phyloP scores from a whole-genome alignment of 2,113 vertebrate genomes.

The Cyprinus carpio region DNA sequence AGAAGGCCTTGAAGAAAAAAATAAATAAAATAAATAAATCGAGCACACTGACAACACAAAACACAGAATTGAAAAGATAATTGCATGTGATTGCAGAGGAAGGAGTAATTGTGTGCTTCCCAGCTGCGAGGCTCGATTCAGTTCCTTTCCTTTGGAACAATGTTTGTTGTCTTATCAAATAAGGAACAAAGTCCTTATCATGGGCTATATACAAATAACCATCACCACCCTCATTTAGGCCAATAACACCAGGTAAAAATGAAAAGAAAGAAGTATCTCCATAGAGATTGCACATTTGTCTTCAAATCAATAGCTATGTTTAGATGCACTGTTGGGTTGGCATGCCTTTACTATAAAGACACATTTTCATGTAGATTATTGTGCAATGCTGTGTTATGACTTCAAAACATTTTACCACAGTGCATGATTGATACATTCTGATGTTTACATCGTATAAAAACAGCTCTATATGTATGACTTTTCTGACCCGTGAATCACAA shows the following conservation, averaged over 20 bases:
- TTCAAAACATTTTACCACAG: neutral
- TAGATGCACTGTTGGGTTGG: neutral
- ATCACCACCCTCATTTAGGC: constrained; percentile 42
- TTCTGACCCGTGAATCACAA: neutral
- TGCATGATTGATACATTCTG: neutral
- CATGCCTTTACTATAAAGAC: too few species aligned
- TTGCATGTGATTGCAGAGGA: constrained; percentile 51
- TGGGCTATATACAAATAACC: constrained; percentile 31
- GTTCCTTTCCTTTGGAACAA: constrained; percentile 18
- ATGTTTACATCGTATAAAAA: neutral
- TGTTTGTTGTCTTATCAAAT: constrained; percentile 47
- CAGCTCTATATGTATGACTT: neutral
- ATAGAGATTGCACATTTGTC: constrained; percentile 29
- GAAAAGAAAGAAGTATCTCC: neutral
- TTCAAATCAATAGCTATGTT: neutral
- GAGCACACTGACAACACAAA: neutral
- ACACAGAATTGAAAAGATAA: constrained; percentile 41
- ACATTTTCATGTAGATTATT: too few species aligned
- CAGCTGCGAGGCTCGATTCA: constrained; percentile 49
- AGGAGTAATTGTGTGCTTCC: constrained; percentile 47
- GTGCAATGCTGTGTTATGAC: neutral
- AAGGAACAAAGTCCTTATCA: constrained; percentile 17
- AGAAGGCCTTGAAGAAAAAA: neutral
- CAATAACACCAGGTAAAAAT: constrained; percentile 36
- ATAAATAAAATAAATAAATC: neutral